Conservation (phyloP, 2,888 invertebrate genomes). For the Plagiodera versicolora region DNA sequence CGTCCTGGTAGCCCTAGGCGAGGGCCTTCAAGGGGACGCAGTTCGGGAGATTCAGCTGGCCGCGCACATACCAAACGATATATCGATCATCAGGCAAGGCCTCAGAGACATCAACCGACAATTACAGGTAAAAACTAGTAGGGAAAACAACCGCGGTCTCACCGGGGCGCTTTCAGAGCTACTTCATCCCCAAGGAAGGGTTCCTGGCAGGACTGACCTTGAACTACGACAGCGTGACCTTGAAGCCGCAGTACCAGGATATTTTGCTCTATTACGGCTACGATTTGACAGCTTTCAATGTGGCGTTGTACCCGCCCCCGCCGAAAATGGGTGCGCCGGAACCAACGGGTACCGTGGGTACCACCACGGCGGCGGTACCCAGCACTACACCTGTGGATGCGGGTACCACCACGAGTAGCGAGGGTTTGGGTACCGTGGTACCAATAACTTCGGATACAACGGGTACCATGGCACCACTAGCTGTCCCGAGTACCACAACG, state of each 20-base stretch:
- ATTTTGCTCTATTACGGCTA: constrained; percentile 80
- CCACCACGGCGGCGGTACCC: too few relatives aligned
- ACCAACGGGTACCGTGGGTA: too few relatives aligned
- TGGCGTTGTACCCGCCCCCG: constrained; percentile 43
- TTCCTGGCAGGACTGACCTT: constrained; percentile 79
- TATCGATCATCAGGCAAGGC: constrained; percentile 73
- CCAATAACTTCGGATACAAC: constrained; percentile 4
- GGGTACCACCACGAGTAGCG: constrained; percentile 14
- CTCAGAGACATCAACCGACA: constrained; percentile 81
- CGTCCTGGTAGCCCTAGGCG: constrained; percentile 76
- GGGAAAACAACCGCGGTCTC: too few relatives aligned
- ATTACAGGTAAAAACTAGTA: constrained; percentile 62
- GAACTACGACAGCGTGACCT: constrained; percentile 75
- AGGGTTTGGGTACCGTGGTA: constrained; percentile 5
- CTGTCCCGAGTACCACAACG: too few relatives aligned
- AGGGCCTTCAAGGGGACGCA: constrained; percentile 75
- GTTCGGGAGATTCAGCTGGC: constrained; percentile 72
- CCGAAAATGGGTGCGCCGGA: neutral
- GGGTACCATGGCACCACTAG: neutral
- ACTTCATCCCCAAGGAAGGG: constrained; percentile 80
- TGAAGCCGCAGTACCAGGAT: constrained; percentile 73
- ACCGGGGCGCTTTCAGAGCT: constrained; percentile 69
- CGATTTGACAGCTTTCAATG: constrained; percentile 63
- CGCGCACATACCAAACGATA: constrained; percentile 71
- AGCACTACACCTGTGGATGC: too few relatives aligned